Conservation (phyloP, 2,888 invertebrate genomes). For the Lepidocyrtoides sp. region DNA sequence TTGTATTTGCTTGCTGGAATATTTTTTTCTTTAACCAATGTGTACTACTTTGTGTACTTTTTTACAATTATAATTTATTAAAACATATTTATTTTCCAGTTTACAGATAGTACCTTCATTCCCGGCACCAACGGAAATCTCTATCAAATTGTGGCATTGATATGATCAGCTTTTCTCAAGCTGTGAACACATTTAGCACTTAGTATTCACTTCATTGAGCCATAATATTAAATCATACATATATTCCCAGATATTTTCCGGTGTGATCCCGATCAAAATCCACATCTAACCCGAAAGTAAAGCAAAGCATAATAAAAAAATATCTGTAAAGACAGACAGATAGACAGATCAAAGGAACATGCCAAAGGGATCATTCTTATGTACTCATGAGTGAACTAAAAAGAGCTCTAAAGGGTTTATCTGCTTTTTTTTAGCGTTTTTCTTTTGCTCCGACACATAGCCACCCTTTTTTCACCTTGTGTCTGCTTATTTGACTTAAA, state of each 20-base stretch:
- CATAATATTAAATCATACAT: too few relatives aligned
- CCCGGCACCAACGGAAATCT: not conserved
- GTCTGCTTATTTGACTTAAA: not conserved
- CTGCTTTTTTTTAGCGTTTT: not conserved
- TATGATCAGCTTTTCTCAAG: not conserved
- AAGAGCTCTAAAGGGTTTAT: slow-evolving; percentile 44
- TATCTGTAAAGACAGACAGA: not conserved
- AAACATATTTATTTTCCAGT: too few relatives aligned
- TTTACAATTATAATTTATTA: not conserved
- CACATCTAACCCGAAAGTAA: not conserved
- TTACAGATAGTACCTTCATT: too few relatives aligned
- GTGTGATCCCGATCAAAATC: slow-evolving; percentile 22
- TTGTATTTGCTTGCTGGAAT: too few relatives aligned
- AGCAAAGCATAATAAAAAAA: not conserved
- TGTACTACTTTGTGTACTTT: too few relatives aligned
- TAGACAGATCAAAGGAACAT: slow-evolving; percentile 58
- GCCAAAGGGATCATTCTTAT: slow-evolving; percentile 54
- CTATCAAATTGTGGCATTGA: slow-evolving; percentile 35
- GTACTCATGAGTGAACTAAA: slow-evolving; percentile 51
- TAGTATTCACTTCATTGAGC: slow-evolving; percentile 7
- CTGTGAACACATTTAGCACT: not conserved
- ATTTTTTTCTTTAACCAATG: too few relatives aligned
- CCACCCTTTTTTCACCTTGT: slow-evolving; percentile 34
- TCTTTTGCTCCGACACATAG: not conserved
- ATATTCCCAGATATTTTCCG: slow-evolving; percentile 17